phyloP scores from a whole-genome alignment of 2,888 invertebrate species.

The Mythimna albipuncta region DNA sequence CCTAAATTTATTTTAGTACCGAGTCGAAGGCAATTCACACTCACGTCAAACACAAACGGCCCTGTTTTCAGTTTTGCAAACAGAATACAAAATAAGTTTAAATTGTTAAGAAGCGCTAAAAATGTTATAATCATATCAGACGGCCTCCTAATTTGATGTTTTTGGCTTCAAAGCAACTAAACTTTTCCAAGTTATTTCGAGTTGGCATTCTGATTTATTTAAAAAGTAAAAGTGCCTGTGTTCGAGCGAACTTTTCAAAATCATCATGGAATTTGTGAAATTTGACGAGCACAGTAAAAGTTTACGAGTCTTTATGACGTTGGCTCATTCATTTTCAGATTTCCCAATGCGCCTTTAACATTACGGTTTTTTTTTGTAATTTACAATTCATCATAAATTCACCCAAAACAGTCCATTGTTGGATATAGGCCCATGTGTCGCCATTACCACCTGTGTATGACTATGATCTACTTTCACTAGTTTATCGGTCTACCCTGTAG shows the following conservation, averaged over 20 bases:
- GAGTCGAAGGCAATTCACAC: constrained; percentile 62
- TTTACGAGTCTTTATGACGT: constrained; percentile 24
- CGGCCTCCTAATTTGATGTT: constrained; percentile 50
- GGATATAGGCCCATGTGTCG: too few species aligned
- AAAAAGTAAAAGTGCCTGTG: constrained; percentile 42
- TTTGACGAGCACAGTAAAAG: constrained; percentile 19
- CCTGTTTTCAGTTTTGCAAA: constrained; percentile 21
- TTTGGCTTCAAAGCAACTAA: constrained; percentile 37
- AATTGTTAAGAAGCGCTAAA: constrained; percentile 34
- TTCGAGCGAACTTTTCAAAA: constrained; percentile 37
- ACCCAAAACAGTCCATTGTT: too few species aligned
- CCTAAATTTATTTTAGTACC: constrained; percentile 81
- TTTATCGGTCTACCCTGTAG: too few species aligned
- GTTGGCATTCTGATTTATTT: constrained; percentile 50
- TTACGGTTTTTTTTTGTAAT: neutral
- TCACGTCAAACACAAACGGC: constrained; percentile 51
- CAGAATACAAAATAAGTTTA: constrained; percentile 43
- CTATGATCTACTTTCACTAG: too few species aligned
- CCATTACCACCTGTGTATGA: too few species aligned
- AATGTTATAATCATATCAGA: constrained; percentile 40
- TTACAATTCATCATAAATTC: too few species aligned
- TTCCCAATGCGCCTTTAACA: constrained; percentile 3
- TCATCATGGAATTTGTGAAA: constrained; percentile 15
- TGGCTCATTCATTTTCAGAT: constrained; percentile 28
- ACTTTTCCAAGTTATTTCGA: constrained; percentile 50